These are phyloP conservation scores for Anagrus nilaparvatae DNA, from an alignment of 1,140 invertebrate genomes.

Conservation along the genomic window DNA sequence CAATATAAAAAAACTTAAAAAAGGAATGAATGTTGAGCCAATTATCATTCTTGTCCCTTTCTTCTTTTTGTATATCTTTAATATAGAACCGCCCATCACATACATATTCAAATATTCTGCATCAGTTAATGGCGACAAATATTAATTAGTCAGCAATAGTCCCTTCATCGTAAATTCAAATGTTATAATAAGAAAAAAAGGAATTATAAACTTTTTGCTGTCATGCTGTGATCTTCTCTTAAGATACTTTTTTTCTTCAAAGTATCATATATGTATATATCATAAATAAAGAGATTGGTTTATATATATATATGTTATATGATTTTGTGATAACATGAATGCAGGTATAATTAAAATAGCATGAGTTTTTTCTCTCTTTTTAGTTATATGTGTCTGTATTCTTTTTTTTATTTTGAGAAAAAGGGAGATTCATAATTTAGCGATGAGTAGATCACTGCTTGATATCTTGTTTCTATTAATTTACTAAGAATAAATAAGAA, in stretches of 20 bases:
- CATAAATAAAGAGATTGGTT: constrained; percentile 30
- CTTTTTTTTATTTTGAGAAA: neutral
- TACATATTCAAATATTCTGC: neutral
- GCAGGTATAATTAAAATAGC: constrained; percentile 27
- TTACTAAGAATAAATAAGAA: neutral
- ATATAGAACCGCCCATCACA: neutral
- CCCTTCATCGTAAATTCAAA: constrained; percentile 11
- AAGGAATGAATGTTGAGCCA: constrained; percentile 6
- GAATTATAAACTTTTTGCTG: neutral
- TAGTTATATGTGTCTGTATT: neutral
- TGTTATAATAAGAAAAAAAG: neutral
- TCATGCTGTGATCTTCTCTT: too few species aligned
- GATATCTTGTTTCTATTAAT: constrained; percentile 7
- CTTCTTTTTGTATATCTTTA: neutral
- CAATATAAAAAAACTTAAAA: neutral
- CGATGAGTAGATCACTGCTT: constrained; percentile 8
- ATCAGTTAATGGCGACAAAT: constrained; percentile 34
- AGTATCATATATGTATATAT: constrained; percentile 8
- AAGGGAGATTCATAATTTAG: neutral
- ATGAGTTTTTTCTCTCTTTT: constrained; percentile 17
- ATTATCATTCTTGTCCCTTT: constrained; percentile 8
- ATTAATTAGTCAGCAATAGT: constrained; percentile 32
- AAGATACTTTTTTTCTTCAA: too few species aligned
- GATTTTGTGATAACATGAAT: constrained; percentile 33
- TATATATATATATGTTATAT: constrained; percentile 31